phyloP scores from a whole-genome alignment of 2,113 vertebrate genomes.

The Protobothrops mucrosquamatus region DNA sequence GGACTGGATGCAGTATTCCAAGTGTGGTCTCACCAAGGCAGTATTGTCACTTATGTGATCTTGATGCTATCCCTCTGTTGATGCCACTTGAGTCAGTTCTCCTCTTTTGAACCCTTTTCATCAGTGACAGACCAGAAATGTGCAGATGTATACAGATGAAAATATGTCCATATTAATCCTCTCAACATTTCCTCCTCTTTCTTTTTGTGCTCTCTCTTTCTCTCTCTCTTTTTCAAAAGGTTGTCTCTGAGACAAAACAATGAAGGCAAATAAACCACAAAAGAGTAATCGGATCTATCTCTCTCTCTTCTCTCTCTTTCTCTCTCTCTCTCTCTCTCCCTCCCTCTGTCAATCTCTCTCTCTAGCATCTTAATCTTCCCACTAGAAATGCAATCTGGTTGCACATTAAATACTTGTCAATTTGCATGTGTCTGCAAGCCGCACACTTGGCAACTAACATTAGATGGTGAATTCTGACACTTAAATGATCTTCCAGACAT shows the following conservation, averaged over 20 bases:
- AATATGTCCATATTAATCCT: slow-evolving; percentile 27
- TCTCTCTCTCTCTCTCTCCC: slow-evolving; percentile 40
- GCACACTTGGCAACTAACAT: slow-evolving; percentile 43
- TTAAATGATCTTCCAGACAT: slow-evolving; percentile 39
- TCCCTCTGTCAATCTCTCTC: not conserved
- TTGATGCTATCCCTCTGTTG: not conserved
- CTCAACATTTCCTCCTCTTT: slow-evolving; percentile 36
- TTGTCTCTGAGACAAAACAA: slow-evolving; percentile 57
- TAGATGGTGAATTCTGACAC: slow-evolving; percentile 52
- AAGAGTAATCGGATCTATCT: slow-evolving; percentile 65
- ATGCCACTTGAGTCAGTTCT: not conserved
- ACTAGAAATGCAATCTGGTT: slow-evolving; percentile 59
- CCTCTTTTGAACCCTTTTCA: not conserved
- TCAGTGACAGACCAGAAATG: not conserved
- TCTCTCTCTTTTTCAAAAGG: slow-evolving; percentile 30
- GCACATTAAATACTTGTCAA: slow-evolving; percentile 60
- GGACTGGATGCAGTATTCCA: not conserved
- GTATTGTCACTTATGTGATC: not conserved
- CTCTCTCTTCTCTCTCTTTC: not conserved
- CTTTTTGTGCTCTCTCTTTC: not conserved
- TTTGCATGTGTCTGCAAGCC: slow-evolving; percentile 60
- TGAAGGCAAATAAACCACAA: slow-evolving; percentile 58
- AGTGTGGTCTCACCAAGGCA: not conserved
- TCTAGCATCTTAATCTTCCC: slow-evolving; percentile 57
- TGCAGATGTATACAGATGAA: not conserved